Base-by-base conservation (phyloP, 2,113 vertebrate species). In the Epinephelus moara region DNA sequence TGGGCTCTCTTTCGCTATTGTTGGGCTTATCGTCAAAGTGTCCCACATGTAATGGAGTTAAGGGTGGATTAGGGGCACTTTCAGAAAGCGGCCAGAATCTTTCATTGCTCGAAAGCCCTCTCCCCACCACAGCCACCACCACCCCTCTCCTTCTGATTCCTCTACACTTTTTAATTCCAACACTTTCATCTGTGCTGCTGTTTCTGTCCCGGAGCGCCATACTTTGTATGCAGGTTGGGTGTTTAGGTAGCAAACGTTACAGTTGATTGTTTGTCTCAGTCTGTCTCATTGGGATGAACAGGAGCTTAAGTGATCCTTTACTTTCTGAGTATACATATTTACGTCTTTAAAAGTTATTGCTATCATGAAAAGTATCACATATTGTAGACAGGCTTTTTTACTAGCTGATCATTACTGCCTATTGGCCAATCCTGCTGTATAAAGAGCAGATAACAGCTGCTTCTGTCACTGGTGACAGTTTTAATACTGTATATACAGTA, bases 91-190 rank as follows among this genome's bases (percentile, higher is more conserved):
- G 70, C 17, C 71, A 40, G 42, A 72, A 56, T 91, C 83, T 88
- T 86, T 76, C 45, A 45, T 92, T 91, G 81, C 91, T 94, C 70
- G 88, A 93, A 90, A 93, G 85, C 47, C 49, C 45, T 53, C 42
- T 33, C 33, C 52, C 49, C 56, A 21, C 33, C 33, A 7, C 33
- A 6, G 0, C 33, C 33, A 37, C 33, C 33, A 37, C 6, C 33
- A 55, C 14, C 4, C 63, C 23, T 5, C 45, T 70, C 56, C 53
- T 50, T 45, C 73, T 59, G 72, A 64, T 79, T 84, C 66, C 64
- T 61, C 70, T 15, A 17, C 59, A 19, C 77, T 50, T 75, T 59
- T 57, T 85, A 57, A 85, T 77, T 87, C 80, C 74, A 49, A 13
- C 82, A 52, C 78, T 87, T 88, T 79, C 67, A 76, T 75, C 81